A percentile compares a stretch with the other conserved stretches of the same genome.
Conservation (phyloP, 2,888 invertebrate genomes). For the Carterocephalus palaemon region DNA sequence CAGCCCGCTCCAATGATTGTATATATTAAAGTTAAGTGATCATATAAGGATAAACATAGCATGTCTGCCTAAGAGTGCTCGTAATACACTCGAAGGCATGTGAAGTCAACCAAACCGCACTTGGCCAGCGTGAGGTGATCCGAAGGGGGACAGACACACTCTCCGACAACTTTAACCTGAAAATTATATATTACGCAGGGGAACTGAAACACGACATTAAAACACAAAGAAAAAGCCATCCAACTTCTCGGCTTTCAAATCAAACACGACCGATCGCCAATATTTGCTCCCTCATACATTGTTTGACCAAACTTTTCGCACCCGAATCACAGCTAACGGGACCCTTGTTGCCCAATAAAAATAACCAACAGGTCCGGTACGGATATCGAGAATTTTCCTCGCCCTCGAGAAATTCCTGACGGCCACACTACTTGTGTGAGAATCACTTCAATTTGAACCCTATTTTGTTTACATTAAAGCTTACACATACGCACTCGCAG, state of each 20-base stretch:
- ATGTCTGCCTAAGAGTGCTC: too few relatives aligned
- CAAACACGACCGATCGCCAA: conserved; percentile 39
- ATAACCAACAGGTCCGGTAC: conserved; percentile 66
- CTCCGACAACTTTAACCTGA: too few relatives aligned
- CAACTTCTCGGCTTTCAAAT: conserved; percentile 45
- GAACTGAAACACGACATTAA: conserved; percentile 5
- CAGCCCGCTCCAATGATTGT: too few relatives aligned
- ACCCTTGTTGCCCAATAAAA: conserved; percentile 74
- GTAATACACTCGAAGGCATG: too few relatives aligned
- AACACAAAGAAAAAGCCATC: conserved; percentile 33
- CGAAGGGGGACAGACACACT: too few relatives aligned
- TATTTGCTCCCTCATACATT: conserved; percentile 46
- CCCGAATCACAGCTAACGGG: conserved; percentile 57
- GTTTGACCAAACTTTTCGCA: conserved; percentile 61
- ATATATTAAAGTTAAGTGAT: too few relatives aligned
- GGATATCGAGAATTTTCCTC: conserved; percentile 69
- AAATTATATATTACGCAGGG: not conserved
- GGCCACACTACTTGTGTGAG: conserved; percentile 31
- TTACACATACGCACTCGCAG: conserved; percentile 22
- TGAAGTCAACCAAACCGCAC: too few relatives aligned
- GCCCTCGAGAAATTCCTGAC: conserved; percentile 57
- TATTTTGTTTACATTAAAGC: conserved; percentile 30
- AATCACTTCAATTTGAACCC: conserved; percentile 31
- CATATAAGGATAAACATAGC: too few relatives aligned
- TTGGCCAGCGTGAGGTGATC: too few relatives aligned